These are phyloP conservation scores for Oxygymnocypris stewartii DNA, from an alignment of 2,113 vertebrate genomes.

Conservation along the genomic window DNA sequence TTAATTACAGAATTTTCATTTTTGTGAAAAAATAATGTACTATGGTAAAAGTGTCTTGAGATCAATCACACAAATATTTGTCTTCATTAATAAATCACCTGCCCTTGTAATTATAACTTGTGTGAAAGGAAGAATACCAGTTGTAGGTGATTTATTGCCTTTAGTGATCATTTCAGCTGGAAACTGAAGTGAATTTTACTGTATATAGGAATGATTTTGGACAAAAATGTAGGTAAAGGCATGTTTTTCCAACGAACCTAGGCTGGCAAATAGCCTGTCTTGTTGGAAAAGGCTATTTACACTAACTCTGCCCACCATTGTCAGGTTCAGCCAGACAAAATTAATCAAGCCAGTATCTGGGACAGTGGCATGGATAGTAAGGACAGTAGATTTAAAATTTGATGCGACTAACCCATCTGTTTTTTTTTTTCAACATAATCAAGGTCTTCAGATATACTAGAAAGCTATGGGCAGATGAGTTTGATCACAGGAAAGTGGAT, in stretches of 20 bases:
- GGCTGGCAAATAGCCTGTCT: background rate
- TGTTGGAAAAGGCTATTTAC: background rate
- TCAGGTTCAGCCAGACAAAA: background rate
- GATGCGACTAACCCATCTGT: background rate
- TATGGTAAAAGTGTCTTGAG: too few relatives aligned
- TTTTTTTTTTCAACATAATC: background rate
- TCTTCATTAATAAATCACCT: too few relatives aligned
- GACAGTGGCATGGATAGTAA: background rate
- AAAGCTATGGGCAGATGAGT: background rate
- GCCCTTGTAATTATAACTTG: background rate
- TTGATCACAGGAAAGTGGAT: background rate
- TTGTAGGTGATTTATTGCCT: background rate
- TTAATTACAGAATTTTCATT: too few relatives aligned
- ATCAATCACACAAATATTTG: too few relatives aligned
- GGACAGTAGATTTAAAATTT: background rate
- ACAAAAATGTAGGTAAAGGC: background rate
- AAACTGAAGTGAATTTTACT: conserved; percentile 19
- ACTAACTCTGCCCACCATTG: background rate
- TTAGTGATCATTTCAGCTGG: background rate
- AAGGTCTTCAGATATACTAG: background rate
- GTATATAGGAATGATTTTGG: background rate
- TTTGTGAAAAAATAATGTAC: background rate
- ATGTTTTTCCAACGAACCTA: background rate
- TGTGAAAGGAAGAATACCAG: background rate
- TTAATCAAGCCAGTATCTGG: background rate